Evolutionary conservation across 2,113 vertebrate genomes (phyloP).

Genomic region (Epinephelus fuscoguttatus): DNA sequence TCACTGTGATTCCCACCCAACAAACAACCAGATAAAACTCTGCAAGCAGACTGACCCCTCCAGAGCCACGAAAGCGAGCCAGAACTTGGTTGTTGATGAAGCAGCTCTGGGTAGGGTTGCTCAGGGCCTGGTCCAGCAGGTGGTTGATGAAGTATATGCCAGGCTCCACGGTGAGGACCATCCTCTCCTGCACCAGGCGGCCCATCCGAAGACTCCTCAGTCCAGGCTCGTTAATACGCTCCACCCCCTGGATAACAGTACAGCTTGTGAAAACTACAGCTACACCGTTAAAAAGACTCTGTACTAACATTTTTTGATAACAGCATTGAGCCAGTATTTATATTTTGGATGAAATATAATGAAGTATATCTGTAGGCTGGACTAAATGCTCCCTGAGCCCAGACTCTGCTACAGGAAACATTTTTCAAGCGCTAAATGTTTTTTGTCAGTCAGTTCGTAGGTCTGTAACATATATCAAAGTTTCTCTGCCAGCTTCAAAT

Average conservation of each 20-base stretch:
- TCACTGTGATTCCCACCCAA: not conserved
- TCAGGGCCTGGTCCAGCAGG: constrained; percentile 91
- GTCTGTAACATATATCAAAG: not conserved
- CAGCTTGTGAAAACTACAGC: not conserved
- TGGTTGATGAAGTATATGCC: constrained; percentile 97
- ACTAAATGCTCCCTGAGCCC: not conserved
- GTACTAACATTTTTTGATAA: too few relatives aligned
- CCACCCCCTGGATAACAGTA: constrained; percentile 84
- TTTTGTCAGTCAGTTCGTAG: not conserved
- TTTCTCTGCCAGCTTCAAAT: too few relatives aligned
- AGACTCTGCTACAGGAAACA: too few relatives aligned
- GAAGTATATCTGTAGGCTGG: not conserved
- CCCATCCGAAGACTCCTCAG: constrained; percentile 91
- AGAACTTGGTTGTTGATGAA: constrained; percentile 91
- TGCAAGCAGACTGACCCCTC: constrained; percentile 88
- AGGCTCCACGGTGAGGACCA: constrained; percentile 97
- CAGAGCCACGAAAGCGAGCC: constrained; percentile 89
- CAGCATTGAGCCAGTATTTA: not conserved
- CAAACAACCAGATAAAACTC: not conserved
- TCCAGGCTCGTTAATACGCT: constrained; percentile 89
- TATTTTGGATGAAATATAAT: not conserved
- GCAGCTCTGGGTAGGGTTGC: constrained; percentile 83
- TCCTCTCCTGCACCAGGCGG: constrained; percentile 87
- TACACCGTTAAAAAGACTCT: not conserved
- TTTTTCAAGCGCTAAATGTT: not conserved